Conservation (phyloP, 2,113 vertebrate genomes). For the Thomomys bottae region DNA sequence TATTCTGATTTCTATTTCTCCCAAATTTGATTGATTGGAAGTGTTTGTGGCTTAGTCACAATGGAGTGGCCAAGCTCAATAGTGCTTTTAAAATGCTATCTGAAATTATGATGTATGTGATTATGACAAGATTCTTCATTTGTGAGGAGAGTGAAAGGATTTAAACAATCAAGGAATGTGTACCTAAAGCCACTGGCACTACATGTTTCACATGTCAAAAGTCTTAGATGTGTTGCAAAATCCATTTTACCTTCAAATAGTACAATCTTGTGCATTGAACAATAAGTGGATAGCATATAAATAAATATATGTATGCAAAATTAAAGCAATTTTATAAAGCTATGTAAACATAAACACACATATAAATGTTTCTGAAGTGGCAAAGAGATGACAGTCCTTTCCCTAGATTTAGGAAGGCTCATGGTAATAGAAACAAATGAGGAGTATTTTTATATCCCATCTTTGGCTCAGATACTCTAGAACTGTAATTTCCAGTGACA, state of each 20-base stretch:
- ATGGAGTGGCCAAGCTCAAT: not conserved
- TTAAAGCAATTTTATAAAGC: not conserved
- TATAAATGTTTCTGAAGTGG: not conserved
- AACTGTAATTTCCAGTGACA: not conserved
- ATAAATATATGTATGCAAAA: not conserved
- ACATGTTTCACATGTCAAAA: not conserved
- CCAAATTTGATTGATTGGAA: constrained; percentile 35
- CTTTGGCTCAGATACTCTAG: constrained; percentile 21
- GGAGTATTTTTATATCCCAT: not conserved
- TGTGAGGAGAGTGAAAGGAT: no score
- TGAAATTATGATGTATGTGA: not conserved
- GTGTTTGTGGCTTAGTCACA: constrained; percentile 11
- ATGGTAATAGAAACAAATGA: not conserved
- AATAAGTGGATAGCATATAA: not conserved
- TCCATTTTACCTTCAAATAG: not conserved
- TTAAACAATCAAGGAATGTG: not conserved
- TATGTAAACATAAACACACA: not conserved
- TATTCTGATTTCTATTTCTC: not conserved
- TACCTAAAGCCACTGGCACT: not conserved
- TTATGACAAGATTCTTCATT: no score
- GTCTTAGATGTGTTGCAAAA: not conserved
- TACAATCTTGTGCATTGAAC: not conserved
- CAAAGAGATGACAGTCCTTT: not conserved
- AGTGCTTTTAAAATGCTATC: not conserved
- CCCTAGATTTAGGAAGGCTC: not conserved